Evolutionary conservation across 2,113 vertebrate species (phyloP), one percentile per base, ranked within the genome.

Genomic region (Dryoscopus gambensis): DNA sequence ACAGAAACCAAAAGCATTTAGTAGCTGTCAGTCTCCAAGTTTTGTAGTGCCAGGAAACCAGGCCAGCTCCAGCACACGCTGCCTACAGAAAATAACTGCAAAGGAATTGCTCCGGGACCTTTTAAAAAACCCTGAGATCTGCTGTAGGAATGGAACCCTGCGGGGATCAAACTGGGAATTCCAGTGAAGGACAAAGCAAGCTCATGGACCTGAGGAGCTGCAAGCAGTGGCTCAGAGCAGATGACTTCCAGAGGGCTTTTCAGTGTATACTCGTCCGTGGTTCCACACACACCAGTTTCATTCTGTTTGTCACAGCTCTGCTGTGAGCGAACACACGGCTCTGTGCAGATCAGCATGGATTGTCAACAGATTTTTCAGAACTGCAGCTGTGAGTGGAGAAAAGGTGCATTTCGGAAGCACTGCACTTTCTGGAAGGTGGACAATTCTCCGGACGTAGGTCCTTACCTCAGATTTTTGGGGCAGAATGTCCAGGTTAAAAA

Each of bases 1-100:
- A 59, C 14, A 78, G 91, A 89, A 93, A 95, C 35, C 27, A 89
- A 84, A 92, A 81, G 56, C 64, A 30, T 86, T 92, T 94, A 84
- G 84, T 64, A 67, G 47, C 39, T 89, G 56, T 85, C 56, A 49
- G n/a, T 55, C 49, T 81, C 56, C 27, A 37, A 18, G 73, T 74
- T 68, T 14, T 13, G 24, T 74, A 55, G 39, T 18, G 55, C 52
- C 70, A 63, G 56, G 27, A 89, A 86, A 64, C 35, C 49, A 57
- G 92, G 42, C 79, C 64, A 95, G 52, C 55, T 80, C 55, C 52
- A 56, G 52, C 63, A 71, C 16, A 3, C 60, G 19, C 59, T 94
- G 39, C 33, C 59, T 50, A 9, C 46, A 46, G 79, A 87, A 77
- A 71, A 70, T 50, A 77, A 71, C 50, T 1, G 1, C 44, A 23